Evolutionary conservation across 2,113 vertebrate genomes (phyloP).

Genomic region (Hemibagrus wyckioides): DNA sequence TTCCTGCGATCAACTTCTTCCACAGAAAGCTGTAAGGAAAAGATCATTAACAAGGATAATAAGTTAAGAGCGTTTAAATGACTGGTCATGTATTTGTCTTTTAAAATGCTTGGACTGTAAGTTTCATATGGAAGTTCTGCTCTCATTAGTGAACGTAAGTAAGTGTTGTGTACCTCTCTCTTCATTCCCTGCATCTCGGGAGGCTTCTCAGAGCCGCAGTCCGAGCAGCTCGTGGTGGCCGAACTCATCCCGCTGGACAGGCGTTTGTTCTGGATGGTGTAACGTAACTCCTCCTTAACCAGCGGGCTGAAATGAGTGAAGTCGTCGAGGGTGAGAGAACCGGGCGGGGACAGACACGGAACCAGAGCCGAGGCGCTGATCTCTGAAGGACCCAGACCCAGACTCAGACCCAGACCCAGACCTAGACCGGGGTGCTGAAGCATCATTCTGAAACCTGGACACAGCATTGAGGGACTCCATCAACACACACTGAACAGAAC

Average conservation of each 20-base stretch:
- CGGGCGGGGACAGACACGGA: conserved; percentile 89
- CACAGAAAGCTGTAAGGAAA: conserved; percentile 66
- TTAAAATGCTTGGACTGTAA: background rate
- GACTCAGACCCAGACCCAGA: conserved; percentile 81
- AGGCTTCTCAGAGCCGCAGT: conserved; percentile 74
- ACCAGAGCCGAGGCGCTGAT: conserved; percentile 91
- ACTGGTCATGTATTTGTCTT: background rate
- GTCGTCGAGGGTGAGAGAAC: conserved; percentile 89
- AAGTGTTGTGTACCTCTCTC: conserved; percentile 74
- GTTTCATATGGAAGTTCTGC: background rate
- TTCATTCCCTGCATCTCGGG: conserved; percentile 65
- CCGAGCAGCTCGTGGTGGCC: conserved; percentile 75
- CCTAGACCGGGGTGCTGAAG: conserved; percentile 86
- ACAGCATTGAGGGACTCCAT: background rate
- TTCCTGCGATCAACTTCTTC: conserved; percentile 90
- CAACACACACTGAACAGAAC: background rate
- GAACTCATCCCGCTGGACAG: conserved; percentile 78
- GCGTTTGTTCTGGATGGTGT: conserved; percentile 88
- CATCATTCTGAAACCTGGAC: conserved; percentile 81
- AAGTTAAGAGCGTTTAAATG: background rate
- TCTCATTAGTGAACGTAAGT: background rate
- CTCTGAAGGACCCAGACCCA: conserved; percentile 87
- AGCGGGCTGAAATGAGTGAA: conserved; percentile 89
- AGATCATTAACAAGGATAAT: background rate
- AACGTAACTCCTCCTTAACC: conserved; percentile 92